phyloP scores from a whole-genome alignment of 2,888 invertebrate species.

The Orthonychiurus folsomi region DNA sequence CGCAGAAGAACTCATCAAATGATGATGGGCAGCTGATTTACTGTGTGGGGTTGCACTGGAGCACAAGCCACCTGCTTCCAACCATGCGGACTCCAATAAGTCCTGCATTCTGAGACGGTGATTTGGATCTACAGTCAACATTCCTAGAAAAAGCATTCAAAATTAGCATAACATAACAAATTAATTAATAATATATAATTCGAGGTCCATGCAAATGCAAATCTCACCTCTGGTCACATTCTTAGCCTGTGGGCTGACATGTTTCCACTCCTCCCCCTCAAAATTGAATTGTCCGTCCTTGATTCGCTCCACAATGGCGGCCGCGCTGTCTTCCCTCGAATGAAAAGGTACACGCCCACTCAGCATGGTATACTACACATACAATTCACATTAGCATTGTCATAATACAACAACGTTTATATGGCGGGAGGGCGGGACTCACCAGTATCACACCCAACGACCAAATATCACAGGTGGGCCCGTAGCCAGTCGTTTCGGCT shows the following conservation, averaged over 20 bases:
- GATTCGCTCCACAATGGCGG: conserved; percentile 68
- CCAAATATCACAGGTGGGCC: conserved; percentile 91
- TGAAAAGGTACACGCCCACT: conserved; percentile 83
- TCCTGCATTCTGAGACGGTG: conserved; percentile 60
- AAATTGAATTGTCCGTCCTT: conserved; percentile 69
- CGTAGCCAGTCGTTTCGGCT: conserved; percentile 53
- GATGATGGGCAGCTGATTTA: no score
- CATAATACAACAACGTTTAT: conserved; percentile 8
- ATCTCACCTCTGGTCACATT: conserved; percentile 54
- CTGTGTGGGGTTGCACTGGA: no score
- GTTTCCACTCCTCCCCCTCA: conserved; percentile 60
- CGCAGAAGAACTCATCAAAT: no score
- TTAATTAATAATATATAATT: conserved; percentile 8
- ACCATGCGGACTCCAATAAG: conserved; percentile 61
- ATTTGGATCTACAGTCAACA: conserved; percentile 69
- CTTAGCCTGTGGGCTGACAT: conserved; percentile 66
- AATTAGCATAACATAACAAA: conserved; percentile 10
- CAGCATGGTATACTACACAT: conserved; percentile 63
- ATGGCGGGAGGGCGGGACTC: no score
- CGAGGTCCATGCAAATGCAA: not conserved
- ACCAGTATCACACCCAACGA: conserved; percentile 86
- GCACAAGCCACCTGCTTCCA: conserved; percentile 49
- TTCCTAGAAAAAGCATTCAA: conserved; percentile 49
- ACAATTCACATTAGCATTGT: conserved; percentile 14
- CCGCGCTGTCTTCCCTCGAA: conserved; percentile 62